phyloP scores from a whole-genome alignment of 37 sponge, comb jelly and placozoan genomes.

The Amphimedon queenslandica region DNA sequence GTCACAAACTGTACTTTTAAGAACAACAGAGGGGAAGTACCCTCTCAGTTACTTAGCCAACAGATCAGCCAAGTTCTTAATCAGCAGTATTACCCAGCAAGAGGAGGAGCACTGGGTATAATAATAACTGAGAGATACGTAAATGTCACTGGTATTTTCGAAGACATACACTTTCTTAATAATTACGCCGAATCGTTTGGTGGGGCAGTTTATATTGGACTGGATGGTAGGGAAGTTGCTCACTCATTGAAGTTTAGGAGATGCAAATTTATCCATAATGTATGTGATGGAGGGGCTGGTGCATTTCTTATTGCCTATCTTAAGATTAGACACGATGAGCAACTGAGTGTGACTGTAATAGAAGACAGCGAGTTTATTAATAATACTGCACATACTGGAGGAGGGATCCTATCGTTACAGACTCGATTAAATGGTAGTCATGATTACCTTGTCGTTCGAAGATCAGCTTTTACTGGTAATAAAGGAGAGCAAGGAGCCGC shows the following conservation, averaged over 20 bases:
- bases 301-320: neutral
- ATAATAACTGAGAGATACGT: neutral
- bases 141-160: constrained; percentile 12
- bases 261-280: constrained; percentile 28
- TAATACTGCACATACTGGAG: constrained; percentile 19
- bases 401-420: neutral
- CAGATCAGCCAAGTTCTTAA: constrained; percentile 24
- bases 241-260: constrained; percentile 10
- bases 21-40: constrained; percentile 7
- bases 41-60: neutral
- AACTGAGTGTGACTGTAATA: neutral
- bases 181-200: constrained; percentile 46
- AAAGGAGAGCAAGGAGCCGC: constrained; percentile 21
- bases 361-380: constrained; percentile 4
- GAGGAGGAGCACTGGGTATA: constrained; percentile 54
- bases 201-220: constrained; percentile 33
- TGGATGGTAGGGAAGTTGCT: constrained; percentile 1
- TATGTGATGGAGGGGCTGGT: constrained; percentile 22
- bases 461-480: constrained; percentile 23
- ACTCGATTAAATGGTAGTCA: neutral
- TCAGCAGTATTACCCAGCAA: constrained; percentile 19
- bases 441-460: neutral
- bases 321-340: neutral
- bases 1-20: constrained; percentile 15
- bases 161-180: constrained; percentile 13